A percentile compares a stretch with the other conserved stretches of the same genome.
Conservation (phyloP, 92 coral and sea anemone species). For the Epizoanthus stellaris region DNA sequence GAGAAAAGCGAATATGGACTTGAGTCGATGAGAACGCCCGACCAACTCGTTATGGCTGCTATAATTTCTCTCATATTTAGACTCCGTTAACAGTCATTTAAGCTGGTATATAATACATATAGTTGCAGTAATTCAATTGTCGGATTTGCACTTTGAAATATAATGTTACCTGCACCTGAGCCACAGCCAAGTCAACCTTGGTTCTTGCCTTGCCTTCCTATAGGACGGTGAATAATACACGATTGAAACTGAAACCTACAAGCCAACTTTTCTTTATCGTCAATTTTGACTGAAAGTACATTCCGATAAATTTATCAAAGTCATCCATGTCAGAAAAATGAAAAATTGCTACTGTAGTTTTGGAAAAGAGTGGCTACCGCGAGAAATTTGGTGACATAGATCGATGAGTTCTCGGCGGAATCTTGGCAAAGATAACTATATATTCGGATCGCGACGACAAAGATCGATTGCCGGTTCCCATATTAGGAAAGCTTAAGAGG, state of each 20-base stretch:
- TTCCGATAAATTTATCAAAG: constrained; percentile 8
- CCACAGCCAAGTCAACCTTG: constrained; percentile 1
- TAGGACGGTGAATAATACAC: neutral
- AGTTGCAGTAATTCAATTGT: constrained; percentile 23
- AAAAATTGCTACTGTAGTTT: constrained; percentile 23
- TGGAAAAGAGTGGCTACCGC: neutral
- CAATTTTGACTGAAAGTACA: neutral
- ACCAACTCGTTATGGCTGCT: neutral
- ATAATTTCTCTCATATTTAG: neutral
- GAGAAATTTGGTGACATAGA: neutral
- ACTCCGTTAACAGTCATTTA: constrained; percentile 13
- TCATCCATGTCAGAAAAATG: constrained; percentile 16
- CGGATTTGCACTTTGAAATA: constrained; percentile 29
- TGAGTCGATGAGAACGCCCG: neutral
- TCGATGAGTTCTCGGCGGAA: constrained; percentile 5
- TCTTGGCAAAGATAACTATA: neutral
- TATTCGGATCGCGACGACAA: constrained; percentile 5
- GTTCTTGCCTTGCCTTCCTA: neutral
- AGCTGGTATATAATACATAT: neutral
- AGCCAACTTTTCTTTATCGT: constrained; percentile 15
- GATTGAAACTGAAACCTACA: constrained; percentile 5
- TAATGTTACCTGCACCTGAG: constrained; percentile 13
- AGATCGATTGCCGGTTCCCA: constrained; percentile 10
- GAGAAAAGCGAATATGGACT: neutral
- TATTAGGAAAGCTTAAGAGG: neutral